Evolutionary conservation across 2,113 vertebrate genomes (phyloP), one percentile per base, ranked within the genome.

Genomic region (Shinisaurus crocodilurus): DNA sequence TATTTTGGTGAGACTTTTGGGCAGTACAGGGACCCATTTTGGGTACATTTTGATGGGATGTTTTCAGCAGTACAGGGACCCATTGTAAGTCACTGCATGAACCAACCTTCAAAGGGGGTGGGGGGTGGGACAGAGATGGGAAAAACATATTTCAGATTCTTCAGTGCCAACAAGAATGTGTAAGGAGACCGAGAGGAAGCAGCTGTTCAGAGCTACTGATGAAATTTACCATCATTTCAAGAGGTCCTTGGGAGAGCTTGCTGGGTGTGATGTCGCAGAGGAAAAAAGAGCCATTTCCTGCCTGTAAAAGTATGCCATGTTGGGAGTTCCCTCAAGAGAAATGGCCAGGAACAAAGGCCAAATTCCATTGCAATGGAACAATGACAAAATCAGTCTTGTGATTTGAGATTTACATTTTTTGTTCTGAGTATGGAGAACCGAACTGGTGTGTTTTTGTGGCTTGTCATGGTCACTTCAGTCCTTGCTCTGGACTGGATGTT

Each of bases 131-230:
- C 48, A 23, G 23, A 54, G 48, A 74, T 74, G 70, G 40, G 50
- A 37, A 16, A 9, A 45, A 88, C 34, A 87, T 23, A 82, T 32
- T 45, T 84, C 69, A 84, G 70, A 89, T 89, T 63, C 79, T 48
- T 70, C n/a, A 74, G 48, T 88, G 63, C 67, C 20, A 75, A 83
- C 37, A 43, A 75, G 57, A 89, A 84, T 75, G 43, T 32, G 5
- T 60, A 34, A 18, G n/a, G 32, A n/a, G 20, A 32, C 63, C 48
- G 1, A 29, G 20, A 87, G 72, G 72, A 87, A 76, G 37, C 75
- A 48, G 32, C 88, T 65, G 81, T 45, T 75, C 34, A 45, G 37
- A 83, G 12, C 50, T 57, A 50, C 34, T 45, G 67, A 37, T 9
- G 77, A 81, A 60, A 82, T 72, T 69, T 60, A 37, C 48, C 50